phyloP scores from a whole-genome alignment of 2,797 vertebrate genomes.

The Peromyscus nudipes region DNA sequence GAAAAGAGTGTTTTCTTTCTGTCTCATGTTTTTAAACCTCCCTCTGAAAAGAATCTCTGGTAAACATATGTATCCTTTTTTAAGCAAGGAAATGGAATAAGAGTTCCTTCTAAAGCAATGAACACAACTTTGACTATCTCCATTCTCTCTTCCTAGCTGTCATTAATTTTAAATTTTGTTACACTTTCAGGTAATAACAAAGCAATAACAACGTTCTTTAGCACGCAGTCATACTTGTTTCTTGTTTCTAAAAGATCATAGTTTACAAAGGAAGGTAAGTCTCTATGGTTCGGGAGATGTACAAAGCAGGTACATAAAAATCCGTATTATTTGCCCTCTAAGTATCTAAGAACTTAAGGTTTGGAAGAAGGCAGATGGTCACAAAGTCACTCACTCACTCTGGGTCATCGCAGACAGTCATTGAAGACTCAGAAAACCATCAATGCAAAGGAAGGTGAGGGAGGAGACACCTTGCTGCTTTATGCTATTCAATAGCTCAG shows the following conservation, averaged over 20 bases:
- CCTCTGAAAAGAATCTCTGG: background rate
- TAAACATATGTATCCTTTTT: background rate
- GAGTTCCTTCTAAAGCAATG: conserved; percentile 54
- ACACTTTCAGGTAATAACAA: conserved; percentile 77
- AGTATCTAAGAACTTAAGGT: background rate
- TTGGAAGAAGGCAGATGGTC: background rate
- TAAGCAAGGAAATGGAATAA: conserved; percentile 60
- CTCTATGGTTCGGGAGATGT: conserved; percentile 60
- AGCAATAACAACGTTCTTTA: conserved; percentile 74
- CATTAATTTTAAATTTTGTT: conserved; percentile 82
- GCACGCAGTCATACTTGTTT: conserved; percentile 47
- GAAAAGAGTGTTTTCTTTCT: background rate
- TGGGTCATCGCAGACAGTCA: background rate
- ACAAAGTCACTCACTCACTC: background rate
- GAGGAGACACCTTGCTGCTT: background rate
- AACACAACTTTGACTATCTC: conserved; percentile 77
- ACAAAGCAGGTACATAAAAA: conserved; percentile 65
- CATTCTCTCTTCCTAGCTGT: conserved; percentile 63
- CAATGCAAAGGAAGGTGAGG: background rate
- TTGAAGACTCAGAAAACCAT: background rate
- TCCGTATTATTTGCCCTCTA: background rate
- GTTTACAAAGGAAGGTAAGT: conserved; percentile 68
- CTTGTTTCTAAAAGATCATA: conserved; percentile 67
- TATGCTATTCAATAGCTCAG: background rate
- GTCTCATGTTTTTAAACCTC: background rate